A percentile compares a stretch with the other conserved stretches of the same genome.
phyloP scores from a whole-genome alignment of 2,113 vertebrate species.

The Zootoca vivipara region DNA sequence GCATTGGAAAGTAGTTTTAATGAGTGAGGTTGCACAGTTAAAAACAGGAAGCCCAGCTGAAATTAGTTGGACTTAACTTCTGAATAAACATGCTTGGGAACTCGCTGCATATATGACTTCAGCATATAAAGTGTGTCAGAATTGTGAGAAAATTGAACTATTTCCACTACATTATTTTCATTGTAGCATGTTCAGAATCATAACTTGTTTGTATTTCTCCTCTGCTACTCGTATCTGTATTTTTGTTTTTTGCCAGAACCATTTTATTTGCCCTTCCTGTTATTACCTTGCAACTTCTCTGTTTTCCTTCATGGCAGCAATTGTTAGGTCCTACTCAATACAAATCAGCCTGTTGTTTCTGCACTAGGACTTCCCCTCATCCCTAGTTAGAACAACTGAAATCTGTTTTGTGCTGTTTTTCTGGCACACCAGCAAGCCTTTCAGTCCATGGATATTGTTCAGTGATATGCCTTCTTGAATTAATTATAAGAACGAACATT shows the following conservation, averaged over 20 bases:
- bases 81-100: neutral
- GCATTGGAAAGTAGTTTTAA: neutral
- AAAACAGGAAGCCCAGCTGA: neutral
- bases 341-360: slow-evolving; percentile 32
- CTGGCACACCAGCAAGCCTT: neutral
- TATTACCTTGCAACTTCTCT: slow-evolving; percentile 18
- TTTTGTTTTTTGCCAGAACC: neutral
- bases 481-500: neutral
- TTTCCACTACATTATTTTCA: neutral
- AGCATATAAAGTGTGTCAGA: neutral
- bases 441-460: slow-evolving; percentile 15
- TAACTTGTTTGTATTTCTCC: neutral
- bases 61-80: neutral
- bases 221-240: too few relatives aligned
- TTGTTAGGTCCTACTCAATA: slow-evolving; percentile 22
- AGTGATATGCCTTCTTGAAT: neutral
- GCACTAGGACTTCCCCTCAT: neutral
- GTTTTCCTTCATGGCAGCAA: neutral
- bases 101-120: neutral
- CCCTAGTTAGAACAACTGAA: neutral
- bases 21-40: neutral
- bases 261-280: slow-evolving; percentile 1
- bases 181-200: neutral
- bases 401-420: slow-evolving; percentile 23
- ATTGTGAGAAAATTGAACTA: neutral